Base-by-base conservation (phyloP, 2,113 vertebrate genomes). In the Entomyzon cyanotis region DNA sequence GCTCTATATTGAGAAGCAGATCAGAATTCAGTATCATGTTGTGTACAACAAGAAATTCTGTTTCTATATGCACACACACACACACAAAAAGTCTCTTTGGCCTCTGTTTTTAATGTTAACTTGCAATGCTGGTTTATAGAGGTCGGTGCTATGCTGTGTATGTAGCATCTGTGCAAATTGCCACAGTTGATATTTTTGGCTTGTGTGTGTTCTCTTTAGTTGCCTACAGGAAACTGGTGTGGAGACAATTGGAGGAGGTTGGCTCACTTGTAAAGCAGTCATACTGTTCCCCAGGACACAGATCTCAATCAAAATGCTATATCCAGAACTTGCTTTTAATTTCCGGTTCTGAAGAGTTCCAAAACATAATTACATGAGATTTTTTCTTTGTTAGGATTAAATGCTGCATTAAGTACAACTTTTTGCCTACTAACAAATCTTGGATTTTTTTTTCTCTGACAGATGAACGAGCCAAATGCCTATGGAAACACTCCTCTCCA, bases 401-500 rank as follows among this genome's bases (percentile, higher is more conserved):
- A 37, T 64, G 31, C 31, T 88, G 23, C 16, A 27, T 27, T 65
- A 87, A 62, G 46, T 49, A 25, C n/a, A 79, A n/a, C 16, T 7
- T 82, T 84, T 75, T 82, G 12, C 28, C 18, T 49, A 2, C 18
- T 85, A 42, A 90, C 46, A 53, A 28, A 33, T 41, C 27, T 31
- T 87, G 17, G 2, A 0, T 0, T 39, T 60, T 90, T 65, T 78
- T 82, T 80, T 30, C 60, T 71, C 83, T 53, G 46, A 23, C 28
- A 99, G 99, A 99, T 99, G 97, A 99, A 99, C 25, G 99, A 99
- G 95, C 99, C 99, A 78, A 99, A 99, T 81, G 98, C 99, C 14
- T 99, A 99, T 86, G 99, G 99, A 71, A 99, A 99, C 97, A 99
- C 99, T 13, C 98, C 99, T 37, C 98, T 99, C 63, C 99, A 99